These are phyloP conservation scores for Chamaetylas fuelleborni DNA, from an alignment of 2,113 vertebrate species.

Conservation along the genomic window DNA sequence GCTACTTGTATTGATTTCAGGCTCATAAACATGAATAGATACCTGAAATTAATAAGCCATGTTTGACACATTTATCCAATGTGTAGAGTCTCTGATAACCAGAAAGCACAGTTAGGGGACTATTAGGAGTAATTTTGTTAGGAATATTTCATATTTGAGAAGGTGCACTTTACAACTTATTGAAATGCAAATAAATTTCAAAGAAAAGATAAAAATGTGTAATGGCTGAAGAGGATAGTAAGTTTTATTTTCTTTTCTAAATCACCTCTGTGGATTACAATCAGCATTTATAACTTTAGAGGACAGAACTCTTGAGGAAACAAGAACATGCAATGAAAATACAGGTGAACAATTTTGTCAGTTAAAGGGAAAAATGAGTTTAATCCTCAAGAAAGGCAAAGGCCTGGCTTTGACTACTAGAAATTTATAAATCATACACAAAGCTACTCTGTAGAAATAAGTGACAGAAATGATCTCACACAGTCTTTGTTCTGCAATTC, in stretches of 20 bases:
- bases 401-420: neutral
- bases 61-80: slow-evolving; percentile 2
- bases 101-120: neutral
- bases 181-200: slow-evolving; percentile 43
- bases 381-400: neutral
- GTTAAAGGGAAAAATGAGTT: neutral
- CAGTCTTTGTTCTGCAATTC: neutral
- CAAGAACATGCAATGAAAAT: neutral
- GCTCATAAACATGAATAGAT: slow-evolving; percentile 22
- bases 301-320: neutral
- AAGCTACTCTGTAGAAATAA: neutral
- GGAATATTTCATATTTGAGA: neutral
- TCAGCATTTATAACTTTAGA: neutral
- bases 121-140: neutral
- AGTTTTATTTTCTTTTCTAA: slow-evolving; percentile 42
- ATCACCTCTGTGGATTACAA: slow-evolving; percentile 9
- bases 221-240: neutral
- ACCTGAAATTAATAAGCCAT: slow-evolving; percentile 30
- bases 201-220: slow-evolving; percentile 17
- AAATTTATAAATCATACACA: neutral
- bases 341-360: neutral
- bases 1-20: slow-evolving; percentile 7
- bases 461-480: neutral
- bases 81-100: neutral
- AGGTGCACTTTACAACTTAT: neutral